Evolutionary conservation across 1,140 invertebrate genomes (phyloP).

Genomic region (Lepidurus couesii): DNA sequence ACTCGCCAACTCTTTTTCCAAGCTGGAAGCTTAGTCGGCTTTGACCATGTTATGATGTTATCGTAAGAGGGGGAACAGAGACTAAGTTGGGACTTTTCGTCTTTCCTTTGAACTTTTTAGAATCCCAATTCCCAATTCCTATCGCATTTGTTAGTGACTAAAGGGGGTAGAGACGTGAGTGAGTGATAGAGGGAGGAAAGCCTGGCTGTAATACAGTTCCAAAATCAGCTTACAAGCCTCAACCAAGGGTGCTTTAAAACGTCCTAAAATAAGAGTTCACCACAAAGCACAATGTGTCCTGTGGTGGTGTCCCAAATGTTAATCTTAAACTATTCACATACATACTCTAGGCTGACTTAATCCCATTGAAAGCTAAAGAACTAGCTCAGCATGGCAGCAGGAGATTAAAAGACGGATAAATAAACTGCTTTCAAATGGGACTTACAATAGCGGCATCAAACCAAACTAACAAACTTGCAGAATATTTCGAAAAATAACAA

Average conservation of each 20-base stretch:
- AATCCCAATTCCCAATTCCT: neutral
- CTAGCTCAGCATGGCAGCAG: neutral
- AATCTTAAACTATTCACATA: conserved; percentile 17
- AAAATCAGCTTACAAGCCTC: conserved; percentile 11
- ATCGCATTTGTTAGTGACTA: neutral
- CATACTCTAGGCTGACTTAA: neutral
- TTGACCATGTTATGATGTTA: neutral
- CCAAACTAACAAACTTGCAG: neutral
- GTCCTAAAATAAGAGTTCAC: neutral
- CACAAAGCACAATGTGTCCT: neutral
- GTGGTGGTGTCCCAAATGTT: neutral
- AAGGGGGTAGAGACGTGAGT: neutral
- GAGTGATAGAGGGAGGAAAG: neutral
- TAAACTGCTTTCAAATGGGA: neutral
- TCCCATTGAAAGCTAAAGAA: neutral
- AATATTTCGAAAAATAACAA: neutral
- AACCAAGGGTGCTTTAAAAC: neutral
- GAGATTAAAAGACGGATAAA: neutral
- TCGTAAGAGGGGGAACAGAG: neutral
- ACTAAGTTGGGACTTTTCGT: neutral
- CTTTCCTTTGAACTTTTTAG: neutral
- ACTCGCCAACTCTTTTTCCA: too few relatives aligned
- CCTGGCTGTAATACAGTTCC: neutral
- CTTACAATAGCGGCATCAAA: neutral
- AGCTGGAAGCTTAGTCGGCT: too few relatives aligned